These are phyloP conservation scores for Alloscopus bannaensis DNA, from an alignment of 2,888 invertebrate genomes.

Conservation along the genomic window DNA sequence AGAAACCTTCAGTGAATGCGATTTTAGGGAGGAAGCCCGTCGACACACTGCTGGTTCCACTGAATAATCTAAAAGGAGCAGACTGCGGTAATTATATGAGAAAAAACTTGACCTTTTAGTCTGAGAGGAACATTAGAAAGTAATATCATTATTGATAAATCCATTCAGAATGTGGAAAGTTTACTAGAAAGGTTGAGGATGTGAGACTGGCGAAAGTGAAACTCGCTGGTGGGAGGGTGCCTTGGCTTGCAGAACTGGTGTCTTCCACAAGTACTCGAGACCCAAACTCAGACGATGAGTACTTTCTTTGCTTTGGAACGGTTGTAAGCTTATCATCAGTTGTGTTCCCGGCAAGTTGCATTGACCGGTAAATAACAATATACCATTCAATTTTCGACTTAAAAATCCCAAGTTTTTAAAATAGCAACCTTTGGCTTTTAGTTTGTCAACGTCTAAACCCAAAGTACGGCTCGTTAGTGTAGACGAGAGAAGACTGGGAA, in stretches of 20 bases:
- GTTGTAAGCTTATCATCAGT: conserved; percentile 21
- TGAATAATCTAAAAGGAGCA: neutral
- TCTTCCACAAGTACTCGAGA: neutral
- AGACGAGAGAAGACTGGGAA: neutral
- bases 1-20: no score
- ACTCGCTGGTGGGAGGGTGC: conserved; percentile 28
- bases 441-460: conserved; percentile 6
- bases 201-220: conserved; percentile 40
- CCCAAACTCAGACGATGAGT: conserved; percentile 15
- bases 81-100: conserved; percentile 44
- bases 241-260: conserved; percentile 40
- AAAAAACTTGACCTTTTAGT: neutral
- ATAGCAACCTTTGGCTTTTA: no score
- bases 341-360: conserved; percentile 47
- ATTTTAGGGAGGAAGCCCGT: no score
- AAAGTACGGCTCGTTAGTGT: conserved; percentile 32
- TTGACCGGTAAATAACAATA: conserved; percentile 37
- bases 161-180: conserved; percentile 47
- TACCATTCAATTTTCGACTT: neutral
- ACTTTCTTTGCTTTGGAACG: conserved; percentile 36
- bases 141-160: no score
- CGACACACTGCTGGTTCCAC: conserved; percentile 26
- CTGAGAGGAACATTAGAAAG: neutral
- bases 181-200: conserved; percentile 34
- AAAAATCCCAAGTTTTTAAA: neutral